A percentile compares a stretch with the other conserved stretches of the same genome.
Evolutionary conservation across 1,140 invertebrate species (phyloP).

Genomic region (Drosophila repletoides): DNA sequence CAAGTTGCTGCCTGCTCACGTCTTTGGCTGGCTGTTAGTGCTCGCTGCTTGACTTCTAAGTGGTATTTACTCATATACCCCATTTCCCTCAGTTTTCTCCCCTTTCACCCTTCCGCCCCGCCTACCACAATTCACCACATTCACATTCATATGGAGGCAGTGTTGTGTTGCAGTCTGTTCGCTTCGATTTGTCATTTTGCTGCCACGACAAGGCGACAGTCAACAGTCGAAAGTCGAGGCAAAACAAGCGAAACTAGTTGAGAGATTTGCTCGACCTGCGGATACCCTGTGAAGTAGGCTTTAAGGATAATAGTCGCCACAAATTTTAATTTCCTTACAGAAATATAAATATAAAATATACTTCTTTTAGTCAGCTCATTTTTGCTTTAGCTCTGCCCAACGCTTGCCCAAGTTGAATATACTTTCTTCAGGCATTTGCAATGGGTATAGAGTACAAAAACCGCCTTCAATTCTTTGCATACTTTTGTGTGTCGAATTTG

Average conservation of each 20-base stretch:
- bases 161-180: conserved; percentile 60
- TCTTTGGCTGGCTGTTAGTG: conserved; percentile 65
- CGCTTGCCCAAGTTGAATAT: too few species aligned
- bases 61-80: conserved; percentile 71
- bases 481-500: conserved; percentile 79
- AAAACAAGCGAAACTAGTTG: too few species aligned
- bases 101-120: neutral
- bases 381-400: too few species aligned
- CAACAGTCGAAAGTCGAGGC: neutral
- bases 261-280: too few species aligned
- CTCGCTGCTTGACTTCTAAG: conserved; percentile 73
- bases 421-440: too few species aligned
- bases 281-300: too few species aligned
- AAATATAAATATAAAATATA: too few species aligned
- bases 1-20: conserved; percentile 52
- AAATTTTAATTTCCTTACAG: too few species aligned
- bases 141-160: conserved; percentile 20
- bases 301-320: too few species aligned
- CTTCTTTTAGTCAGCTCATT: too few species aligned
- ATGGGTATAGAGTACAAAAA: too few species aligned
- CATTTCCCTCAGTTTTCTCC: too few species aligned
- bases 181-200: conserved; percentile 77
- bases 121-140: neutral
- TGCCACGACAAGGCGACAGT: conserved; percentile 50
- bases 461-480: conserved; percentile 67